Evolutionary conservation across 2,888 invertebrate species (phyloP), one percentile per base, ranked within the genome.

Genomic region (Fragum sueziense): DNA sequence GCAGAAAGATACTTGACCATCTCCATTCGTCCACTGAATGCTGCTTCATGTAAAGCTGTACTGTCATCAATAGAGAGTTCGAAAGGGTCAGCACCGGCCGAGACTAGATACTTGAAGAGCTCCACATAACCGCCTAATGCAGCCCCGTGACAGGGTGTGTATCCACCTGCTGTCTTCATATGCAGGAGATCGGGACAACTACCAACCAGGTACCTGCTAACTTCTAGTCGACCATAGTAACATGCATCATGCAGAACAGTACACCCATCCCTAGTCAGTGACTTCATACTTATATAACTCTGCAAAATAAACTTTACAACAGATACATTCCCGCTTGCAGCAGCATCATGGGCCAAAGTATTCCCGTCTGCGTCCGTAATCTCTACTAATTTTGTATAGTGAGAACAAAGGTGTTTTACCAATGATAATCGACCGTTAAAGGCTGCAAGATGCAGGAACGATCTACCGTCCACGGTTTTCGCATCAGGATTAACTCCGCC

Each of bases 241-340:
- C 80, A 80, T 3, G 84, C 84, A 37, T 84, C 84, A 52, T 84
- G 84, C 2, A 84, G 65, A 20, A 85, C 22, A 20, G 85, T 80
- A 37, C 85, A 82, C 11, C 80, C 77, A 41, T 82, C 85, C 11
- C 61, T 52, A 57, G 76, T 82, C 29, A 37, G 51, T 0, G 65
- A 37, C 20, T 52, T 54, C 2, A 76, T 73, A 41, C 79, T 76
- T 9, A 76, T 79, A 25, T 75, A 73, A 14, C 69, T 41, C 2
- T 73, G 52, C 34, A 74, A 25, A 0, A 84, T 74, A 59, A 70
- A 80, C 14, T 67, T 17, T 6, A 85, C 33, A 7, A 80, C 74
- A 0, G 68, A 34, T 20, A 82, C 72, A 14, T 80, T 76, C 0
- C 85, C 85, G 65, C 85, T 78, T 0, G 85, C 85, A n/a, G 80